Conservation (phyloP, 2,797 vertebrate genomes). For the Hippocampus kuda region DNA sequence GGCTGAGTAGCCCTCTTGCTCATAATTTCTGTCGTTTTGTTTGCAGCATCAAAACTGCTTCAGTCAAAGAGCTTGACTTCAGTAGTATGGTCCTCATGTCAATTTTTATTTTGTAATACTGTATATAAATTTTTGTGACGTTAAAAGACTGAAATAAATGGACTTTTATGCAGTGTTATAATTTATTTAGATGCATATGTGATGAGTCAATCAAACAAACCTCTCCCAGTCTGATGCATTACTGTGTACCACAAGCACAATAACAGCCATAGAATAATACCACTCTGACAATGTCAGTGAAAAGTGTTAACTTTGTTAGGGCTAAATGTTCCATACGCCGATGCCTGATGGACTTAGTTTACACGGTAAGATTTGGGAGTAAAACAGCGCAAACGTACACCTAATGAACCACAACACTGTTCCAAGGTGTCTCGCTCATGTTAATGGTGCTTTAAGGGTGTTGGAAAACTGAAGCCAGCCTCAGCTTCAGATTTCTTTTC, state of each 20-base stretch:
- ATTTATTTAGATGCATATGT: background rate
- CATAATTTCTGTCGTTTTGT: no score
- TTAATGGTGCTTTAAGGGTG: conserved; percentile 41
- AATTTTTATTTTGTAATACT: no score
- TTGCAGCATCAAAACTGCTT: no score
- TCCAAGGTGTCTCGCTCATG: conserved; percentile 34
- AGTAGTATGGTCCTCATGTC: no score
- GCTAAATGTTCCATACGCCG: background rate
- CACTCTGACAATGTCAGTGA: background rate
- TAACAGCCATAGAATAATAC: background rate
- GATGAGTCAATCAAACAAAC: background rate
- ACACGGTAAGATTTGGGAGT: conserved; percentile 4
- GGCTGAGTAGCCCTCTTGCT: no score
- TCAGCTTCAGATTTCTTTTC: conserved; percentile 44
- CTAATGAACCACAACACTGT: conserved; percentile 33
- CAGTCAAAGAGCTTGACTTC: no score
- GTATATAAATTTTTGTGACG: background rate
- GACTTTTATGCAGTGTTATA: no score
- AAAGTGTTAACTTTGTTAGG: background rate
- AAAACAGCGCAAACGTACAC: conserved; percentile 28
- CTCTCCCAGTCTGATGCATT: background rate
- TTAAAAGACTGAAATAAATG: background rate
- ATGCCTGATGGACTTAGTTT: background rate
- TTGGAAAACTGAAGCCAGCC: conserved; percentile 52
- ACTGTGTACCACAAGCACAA: background rate